phyloP scores from a whole-genome alignment of 2,113 vertebrate species.

The Seriola quinqueradiata region DNA sequence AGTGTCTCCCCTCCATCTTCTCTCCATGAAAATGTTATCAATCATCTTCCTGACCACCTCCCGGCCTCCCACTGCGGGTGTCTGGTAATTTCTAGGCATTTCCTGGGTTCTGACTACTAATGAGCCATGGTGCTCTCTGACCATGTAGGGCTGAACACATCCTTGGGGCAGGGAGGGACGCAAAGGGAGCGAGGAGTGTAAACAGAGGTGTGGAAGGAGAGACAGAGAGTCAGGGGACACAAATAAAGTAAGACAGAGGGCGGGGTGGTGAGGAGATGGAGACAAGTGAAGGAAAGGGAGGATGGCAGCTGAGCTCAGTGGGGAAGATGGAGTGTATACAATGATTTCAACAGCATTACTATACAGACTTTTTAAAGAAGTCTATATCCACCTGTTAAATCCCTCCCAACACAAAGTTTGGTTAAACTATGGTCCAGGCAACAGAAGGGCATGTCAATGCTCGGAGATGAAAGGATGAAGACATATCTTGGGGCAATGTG shows the following conservation, averaged over 20 bases:
- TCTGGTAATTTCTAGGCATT: conserved; percentile 67
- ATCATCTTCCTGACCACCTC: conserved; percentile 29
- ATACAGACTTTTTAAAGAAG: too few species aligned
- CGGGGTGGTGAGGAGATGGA: not conserved
- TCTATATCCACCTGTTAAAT: too few species aligned
- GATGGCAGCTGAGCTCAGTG: too few species aligned
- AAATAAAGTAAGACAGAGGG: not conserved
- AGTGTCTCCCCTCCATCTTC: not conserved
- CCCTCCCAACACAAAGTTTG: too few species aligned
- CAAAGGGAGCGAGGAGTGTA: conserved; percentile 40
- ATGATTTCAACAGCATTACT: not conserved
- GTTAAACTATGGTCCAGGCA: too few species aligned
- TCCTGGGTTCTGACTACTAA: conserved; percentile 68
- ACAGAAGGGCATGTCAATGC: too few species aligned
- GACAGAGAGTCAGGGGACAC: not conserved
- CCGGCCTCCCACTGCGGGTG: conserved; percentile 13
- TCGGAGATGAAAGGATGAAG: too few species aligned
- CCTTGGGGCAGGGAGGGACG: conserved; percentile 45
- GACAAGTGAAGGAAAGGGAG: not conserved
- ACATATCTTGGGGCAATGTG: too few species aligned
- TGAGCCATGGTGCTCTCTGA: conserved; percentile 58
- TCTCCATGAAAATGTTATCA: conserved; percentile 3
- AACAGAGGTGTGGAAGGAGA: conserved; percentile 52
- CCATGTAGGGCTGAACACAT: conserved; percentile 81
- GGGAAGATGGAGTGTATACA: not conserved